These are phyloP conservation scores for Solenodon paradoxus DNA, from an alignment of 2,113 vertebrate genomes.

Conservation along the genomic window DNA sequence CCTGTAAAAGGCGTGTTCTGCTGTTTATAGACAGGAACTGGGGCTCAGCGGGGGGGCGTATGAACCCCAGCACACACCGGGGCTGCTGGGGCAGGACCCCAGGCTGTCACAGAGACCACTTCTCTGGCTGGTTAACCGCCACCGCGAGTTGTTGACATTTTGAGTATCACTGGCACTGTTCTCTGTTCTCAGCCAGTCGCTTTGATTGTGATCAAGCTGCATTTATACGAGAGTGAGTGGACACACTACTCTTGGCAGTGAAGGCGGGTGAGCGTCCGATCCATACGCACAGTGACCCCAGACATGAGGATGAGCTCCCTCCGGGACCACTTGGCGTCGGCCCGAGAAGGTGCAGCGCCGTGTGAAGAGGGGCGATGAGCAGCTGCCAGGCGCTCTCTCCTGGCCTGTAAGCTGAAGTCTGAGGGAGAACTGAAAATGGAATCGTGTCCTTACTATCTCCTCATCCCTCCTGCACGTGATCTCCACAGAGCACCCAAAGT, in stretches of 20 bases:
- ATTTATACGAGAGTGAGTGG: neutral
- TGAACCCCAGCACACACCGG: too few relatives aligned
- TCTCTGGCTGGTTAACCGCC: neutral
- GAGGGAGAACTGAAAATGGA: neutral
- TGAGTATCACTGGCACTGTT: neutral
- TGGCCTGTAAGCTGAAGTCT: neutral
- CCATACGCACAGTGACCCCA: too few relatives aligned
- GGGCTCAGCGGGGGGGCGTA: too few relatives aligned
- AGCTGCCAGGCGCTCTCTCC: neutral
- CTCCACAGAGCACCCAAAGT: fast-evolving
- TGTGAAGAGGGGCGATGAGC: neutral
- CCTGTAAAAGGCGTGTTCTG: neutral
- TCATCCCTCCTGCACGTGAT: fast-evolving
- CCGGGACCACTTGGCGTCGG: too few relatives aligned
- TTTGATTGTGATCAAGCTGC: neutral
- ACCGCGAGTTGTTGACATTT: neutral
- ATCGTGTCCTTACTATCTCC: neutral
- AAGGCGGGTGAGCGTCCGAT: too few relatives aligned
- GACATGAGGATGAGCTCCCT: too few relatives aligned
- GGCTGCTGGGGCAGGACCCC: too few relatives aligned
- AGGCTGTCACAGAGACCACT: too few relatives aligned
- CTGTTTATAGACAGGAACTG: neutral
- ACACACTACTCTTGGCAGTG: neutral
- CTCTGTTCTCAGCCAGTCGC: too few relatives aligned
- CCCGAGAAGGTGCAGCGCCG: too few relatives aligned